Conservation (phyloP, 1,140 invertebrate species). For the Ceratoteleas bidentatus region DNA sequence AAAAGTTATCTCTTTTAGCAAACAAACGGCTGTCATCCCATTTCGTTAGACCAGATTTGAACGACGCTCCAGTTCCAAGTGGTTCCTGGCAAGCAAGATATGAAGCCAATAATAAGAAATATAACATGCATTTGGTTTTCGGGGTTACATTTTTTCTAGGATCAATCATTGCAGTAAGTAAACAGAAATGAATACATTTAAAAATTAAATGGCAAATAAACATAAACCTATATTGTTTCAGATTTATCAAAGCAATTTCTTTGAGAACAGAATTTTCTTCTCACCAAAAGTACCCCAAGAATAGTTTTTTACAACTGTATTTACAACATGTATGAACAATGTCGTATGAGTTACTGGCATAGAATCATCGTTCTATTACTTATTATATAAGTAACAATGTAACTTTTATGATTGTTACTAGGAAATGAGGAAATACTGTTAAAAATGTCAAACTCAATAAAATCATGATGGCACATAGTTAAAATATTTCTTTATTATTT, state of each 20-base stretch:
- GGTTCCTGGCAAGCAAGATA: conserved; percentile 88
- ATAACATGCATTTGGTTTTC: conserved; percentile 27
- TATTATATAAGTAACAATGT: not conserved
- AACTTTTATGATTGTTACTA: conserved; percentile 17
- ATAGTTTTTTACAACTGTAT: not conserved
- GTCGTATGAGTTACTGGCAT: conserved; percentile 12
- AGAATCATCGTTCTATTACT: conserved; percentile 16
- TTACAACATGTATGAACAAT: conserved; percentile 11
- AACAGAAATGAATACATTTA: not conserved
- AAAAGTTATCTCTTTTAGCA: no score
- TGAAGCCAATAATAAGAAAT: conserved; percentile 83
- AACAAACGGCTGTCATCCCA: no score
- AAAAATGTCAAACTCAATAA: conserved; percentile 33
- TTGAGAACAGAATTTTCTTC: conserved; percentile 9
- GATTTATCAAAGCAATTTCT: not conserved
- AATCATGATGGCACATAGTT: conserved; percentile 22
- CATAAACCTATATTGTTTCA: no score
- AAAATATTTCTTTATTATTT: conserved; percentile 43
- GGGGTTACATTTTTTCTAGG: conserved; percentile 5
- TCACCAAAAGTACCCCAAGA: not conserved
- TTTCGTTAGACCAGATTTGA: conserved; percentile 7
- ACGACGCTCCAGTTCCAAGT: conserved; percentile 86
- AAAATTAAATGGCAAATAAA: no score
- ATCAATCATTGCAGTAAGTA: conserved; percentile 28
- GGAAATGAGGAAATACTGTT: conserved; percentile 25